Percentiles rank a stretch among this genome's conserved stretches.
phyloP scores from a whole-genome alignment of 2,888 invertebrate species.

The Cerceris rybyensis region DNA sequence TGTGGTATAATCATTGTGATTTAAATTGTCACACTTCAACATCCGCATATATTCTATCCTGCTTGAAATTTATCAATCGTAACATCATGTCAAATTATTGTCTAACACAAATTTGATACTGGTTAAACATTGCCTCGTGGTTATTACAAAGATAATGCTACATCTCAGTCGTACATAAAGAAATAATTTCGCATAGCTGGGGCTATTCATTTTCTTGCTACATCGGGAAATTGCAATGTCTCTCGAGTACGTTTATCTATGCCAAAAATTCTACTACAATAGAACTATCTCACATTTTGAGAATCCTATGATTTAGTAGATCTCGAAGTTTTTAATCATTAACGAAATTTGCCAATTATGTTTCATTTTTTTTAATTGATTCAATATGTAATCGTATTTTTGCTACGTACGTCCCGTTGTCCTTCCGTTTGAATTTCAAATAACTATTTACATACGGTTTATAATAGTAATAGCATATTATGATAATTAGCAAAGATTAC shows the following conservation, averaged over 20 bases:
- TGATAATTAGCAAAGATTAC: too few relatives aligned
- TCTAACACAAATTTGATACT: constrained; percentile 18
- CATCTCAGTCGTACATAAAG: constrained; percentile 52
- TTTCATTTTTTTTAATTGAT: too few relatives aligned
- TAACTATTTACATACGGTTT: too few relatives aligned
- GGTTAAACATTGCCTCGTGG: constrained; percentile 24
- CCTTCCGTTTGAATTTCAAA: too few relatives aligned
- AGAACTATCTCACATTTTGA: too few relatives aligned
- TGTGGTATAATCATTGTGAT: constrained; percentile 38
- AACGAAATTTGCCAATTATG: too few relatives aligned
- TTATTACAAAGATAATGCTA: constrained; percentile 41
- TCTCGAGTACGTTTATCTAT: background rate
- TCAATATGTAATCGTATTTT: too few relatives aligned
- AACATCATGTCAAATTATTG: background rate
- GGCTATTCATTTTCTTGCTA: constrained; percentile 15
- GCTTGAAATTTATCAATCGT: constrained; percentile 8
- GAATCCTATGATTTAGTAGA: too few relatives aligned
- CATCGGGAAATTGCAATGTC: constrained; percentile 13
- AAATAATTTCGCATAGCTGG: constrained; percentile 51
- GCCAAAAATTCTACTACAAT: background rate
- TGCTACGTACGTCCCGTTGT: too few relatives aligned
- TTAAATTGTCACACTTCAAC: background rate
- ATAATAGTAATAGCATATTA: too few relatives aligned
- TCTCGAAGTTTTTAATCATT: too few relatives aligned
- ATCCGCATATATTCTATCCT: background rate